Evolutionary conservation across 2,113 vertebrate genomes (phyloP).

Genomic region (Riparia riparia): DNA sequence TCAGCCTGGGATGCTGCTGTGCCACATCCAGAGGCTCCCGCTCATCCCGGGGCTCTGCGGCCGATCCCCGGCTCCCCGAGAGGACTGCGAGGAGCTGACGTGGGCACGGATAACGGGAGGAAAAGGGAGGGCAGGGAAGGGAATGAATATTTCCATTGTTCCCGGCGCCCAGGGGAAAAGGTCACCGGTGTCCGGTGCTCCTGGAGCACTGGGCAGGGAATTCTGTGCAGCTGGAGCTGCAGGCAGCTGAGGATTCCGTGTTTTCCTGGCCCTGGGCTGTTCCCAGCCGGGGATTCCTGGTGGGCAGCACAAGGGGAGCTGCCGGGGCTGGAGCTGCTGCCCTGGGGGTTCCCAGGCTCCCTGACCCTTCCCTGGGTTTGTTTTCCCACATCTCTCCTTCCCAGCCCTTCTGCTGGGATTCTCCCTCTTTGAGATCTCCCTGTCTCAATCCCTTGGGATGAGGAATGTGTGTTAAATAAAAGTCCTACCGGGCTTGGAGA

Average conservation of each 20-base stretch:
- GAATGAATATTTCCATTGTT: not conserved
- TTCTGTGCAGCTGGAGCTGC: not conserved
- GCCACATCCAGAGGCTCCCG: not conserved
- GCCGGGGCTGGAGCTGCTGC: not conserved
- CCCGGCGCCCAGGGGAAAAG: accelerated
- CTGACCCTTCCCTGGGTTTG: not conserved
- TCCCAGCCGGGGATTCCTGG: not conserved
- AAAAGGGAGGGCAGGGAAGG: not conserved
- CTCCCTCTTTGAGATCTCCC: not conserved
- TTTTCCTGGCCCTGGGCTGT: not conserved
- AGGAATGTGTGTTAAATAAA: not conserved
- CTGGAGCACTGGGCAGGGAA: not conserved
- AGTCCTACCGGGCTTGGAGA: not conserved
- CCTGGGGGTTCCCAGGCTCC: not conserved
- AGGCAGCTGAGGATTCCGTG: not conserved
- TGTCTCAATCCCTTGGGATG: not conserved
- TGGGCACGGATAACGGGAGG: not conserved
- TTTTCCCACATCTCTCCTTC: not conserved
- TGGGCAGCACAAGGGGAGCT: too few species aligned
- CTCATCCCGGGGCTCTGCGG: not conserved
- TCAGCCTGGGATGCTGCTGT: not conserved
- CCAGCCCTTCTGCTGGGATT: not conserved
- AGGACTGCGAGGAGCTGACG: not conserved
- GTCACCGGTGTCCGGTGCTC: not conserved
- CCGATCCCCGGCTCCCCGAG: not conserved